These are phyloP conservation scores for Erynnis tages DNA, from an alignment of 2,888 invertebrate genomes.

Conservation along the genomic window DNA sequence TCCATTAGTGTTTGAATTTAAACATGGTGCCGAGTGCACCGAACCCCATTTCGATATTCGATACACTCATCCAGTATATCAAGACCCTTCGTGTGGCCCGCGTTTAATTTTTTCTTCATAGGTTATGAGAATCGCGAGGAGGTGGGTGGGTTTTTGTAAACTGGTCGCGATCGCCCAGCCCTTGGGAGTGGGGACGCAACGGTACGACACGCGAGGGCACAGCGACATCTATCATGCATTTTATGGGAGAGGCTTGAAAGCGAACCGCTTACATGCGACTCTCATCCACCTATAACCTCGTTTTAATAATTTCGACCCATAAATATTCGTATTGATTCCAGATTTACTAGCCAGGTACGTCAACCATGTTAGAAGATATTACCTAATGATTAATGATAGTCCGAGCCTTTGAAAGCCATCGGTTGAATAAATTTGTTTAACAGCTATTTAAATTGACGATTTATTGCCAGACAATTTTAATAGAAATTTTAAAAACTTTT, in stretches of 20 bases:
- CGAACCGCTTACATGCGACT: slow-evolving; percentile 68
- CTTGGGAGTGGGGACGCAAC: slow-evolving; percentile 70
- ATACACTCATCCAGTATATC: slow-evolving; percentile 54
- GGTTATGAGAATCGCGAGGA: slow-evolving; percentile 39
- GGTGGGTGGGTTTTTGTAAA: slow-evolving; percentile 47
- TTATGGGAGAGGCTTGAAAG: slow-evolving; percentile 70
- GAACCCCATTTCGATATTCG: slow-evolving; percentile 66
- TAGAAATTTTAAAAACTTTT: no score
- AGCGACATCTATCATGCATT: slow-evolving; percentile 77
- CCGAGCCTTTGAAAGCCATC: no score
- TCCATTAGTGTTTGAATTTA: slow-evolving; percentile 67
- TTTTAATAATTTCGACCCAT: slow-evolving; percentile 31
- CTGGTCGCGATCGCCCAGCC: slow-evolving; percentile 60
- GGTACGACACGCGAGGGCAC: slow-evolving; percentile 73
- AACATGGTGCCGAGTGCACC: slow-evolving; percentile 74
- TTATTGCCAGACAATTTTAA: no score
- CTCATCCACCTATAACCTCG: slow-evolving; percentile 47
- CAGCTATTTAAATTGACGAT: no score
- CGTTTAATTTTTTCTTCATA: slow-evolving; percentile 40
- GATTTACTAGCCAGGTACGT: slow-evolving; percentile 3
- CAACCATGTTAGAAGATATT: not conserved
- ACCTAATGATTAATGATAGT: no score
- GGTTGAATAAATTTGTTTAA: no score
- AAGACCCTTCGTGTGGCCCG: slow-evolving; percentile 44
- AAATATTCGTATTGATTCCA: slow-evolving; percentile 13